Evolutionary conservation across 2,113 vertebrate species (phyloP).

Genomic region (Dasypus novemcinctus): DNA sequence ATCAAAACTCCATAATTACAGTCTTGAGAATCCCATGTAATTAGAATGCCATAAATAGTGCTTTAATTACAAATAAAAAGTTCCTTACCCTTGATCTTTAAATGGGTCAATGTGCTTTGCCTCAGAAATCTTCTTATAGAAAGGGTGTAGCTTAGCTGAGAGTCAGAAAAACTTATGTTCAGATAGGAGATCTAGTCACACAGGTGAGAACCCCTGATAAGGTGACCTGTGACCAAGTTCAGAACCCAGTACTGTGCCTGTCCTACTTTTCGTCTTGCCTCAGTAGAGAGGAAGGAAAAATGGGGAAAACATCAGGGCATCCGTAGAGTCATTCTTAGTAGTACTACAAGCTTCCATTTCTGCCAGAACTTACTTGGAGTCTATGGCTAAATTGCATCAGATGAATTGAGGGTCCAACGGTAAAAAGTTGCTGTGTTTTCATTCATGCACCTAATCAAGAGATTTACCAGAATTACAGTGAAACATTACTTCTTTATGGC

Average conservation of each 20-base stretch:
- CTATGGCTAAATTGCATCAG: neutral
- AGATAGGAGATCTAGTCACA: neutral
- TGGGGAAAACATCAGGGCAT: neutral
- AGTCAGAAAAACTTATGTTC: neutral
- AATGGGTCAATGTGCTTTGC: neutral
- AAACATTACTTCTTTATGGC: neutral
- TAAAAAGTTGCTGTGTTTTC: neutral
- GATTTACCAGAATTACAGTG: neutral
- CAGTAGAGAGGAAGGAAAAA: neutral
- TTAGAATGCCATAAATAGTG: slow-evolving; percentile 70
- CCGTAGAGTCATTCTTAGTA: neutral
- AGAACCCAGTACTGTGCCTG: neutral
- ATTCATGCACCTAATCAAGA: neutral
- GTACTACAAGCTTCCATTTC: neutral
- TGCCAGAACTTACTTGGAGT: neutral
- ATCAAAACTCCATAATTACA: slow-evolving; percentile 39
- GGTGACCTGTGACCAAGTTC: neutral
- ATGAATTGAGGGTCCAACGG: neutral
- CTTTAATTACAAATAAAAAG: slow-evolving; percentile 43
- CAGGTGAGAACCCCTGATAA: neutral
- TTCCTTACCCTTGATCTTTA: neutral
- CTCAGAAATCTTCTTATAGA: neutral
- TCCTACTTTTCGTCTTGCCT: neutral
- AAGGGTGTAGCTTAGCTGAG: neutral
- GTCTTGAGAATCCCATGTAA: slow-evolving; percentile 23